Conservation (phyloP, 2,113 vertebrate species). For the Sciurus niger region DNA sequence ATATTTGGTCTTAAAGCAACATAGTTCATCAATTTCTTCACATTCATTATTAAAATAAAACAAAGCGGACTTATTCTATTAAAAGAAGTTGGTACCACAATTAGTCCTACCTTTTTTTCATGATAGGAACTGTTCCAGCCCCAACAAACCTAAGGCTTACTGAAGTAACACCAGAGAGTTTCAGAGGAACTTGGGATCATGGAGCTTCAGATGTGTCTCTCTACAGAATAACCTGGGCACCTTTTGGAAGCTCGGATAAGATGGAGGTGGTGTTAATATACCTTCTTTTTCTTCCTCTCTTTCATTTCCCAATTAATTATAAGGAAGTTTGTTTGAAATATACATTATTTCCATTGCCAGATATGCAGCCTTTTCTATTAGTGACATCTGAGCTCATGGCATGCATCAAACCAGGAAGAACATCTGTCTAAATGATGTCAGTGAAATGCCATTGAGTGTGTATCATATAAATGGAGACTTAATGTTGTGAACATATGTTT, state of each 20-base stretch:
- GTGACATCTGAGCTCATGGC: background rate
- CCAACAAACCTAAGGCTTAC: constrained; percentile 94
- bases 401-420: background rate
- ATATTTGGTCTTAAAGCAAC: background rate
- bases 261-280: constrained; percentile 85
- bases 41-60: constrained; percentile 1
- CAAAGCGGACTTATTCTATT: background rate
- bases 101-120: constrained; percentile 66
- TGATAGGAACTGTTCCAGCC: constrained; percentile 92
- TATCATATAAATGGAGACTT: background rate
- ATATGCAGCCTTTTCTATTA: background rate
- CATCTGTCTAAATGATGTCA: constrained; percentile 31
- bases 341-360: background rate
- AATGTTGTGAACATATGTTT: background rate
- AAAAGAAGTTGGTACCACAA: background rate
- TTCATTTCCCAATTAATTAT: background rate
- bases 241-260: constrained; percentile 87
- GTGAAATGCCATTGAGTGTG: background rate
- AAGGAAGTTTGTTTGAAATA: constrained; percentile 53
- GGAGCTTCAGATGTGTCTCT: constrained; percentile 95
- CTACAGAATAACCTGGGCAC: constrained; percentile 94
- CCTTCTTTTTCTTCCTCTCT: background rate
- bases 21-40: background rate
- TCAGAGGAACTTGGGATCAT: constrained; percentile 96
- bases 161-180: constrained; percentile 93